A percentile compares a stretch with the other conserved stretches of the same genome.
These are phyloP conservation scores for Timema cristinae DNA, from an alignment of 2,888 invertebrate species.

Conservation along the genomic window DNA sequence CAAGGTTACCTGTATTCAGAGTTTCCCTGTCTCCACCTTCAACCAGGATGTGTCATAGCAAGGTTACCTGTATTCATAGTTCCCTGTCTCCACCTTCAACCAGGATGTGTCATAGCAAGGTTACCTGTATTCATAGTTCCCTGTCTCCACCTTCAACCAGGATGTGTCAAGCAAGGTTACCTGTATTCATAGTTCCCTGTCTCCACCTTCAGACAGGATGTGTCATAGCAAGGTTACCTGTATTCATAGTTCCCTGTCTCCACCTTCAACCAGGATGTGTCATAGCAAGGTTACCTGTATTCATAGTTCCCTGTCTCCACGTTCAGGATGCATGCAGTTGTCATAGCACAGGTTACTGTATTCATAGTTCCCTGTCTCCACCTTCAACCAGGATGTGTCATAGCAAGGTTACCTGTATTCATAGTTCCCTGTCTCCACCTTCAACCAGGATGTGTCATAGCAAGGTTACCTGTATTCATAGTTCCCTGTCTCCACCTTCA, in stretches of 20 bases:
- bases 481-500: conserved; percentile 99
- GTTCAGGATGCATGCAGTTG: too few species aligned
- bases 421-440: conserved; percentile 99
- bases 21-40: conserved; percentile 99
- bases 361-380: conserved; percentile 99
- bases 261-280: conserved; percentile 53
- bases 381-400: conserved; percentile 43
- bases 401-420: conserved; percentile 73
- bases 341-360: conserved; percentile 61
- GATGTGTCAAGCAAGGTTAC: conserved; percentile 38
- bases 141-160: conserved; percentile 92
- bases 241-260: conserved; percentile 99
- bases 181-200: conserved; percentile 99
- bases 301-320: conserved; percentile 99
- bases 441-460: too few species aligned
- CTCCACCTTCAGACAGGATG: conserved; percentile 70
- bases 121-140: conserved; percentile 97
- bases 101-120: too few species aligned
- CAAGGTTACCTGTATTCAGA: conserved; percentile 85
- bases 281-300: conserved; percentile 61
- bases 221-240: conserved; percentile 49
- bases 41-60: too few species aligned
- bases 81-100: conserved; percentile 99
- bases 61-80: conserved; percentile 91
- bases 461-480: conserved; percentile 85